Evolutionary conservation across 1,140 invertebrate genomes (phyloP).

Genomic region (Galendromus occidentalis): DNA sequence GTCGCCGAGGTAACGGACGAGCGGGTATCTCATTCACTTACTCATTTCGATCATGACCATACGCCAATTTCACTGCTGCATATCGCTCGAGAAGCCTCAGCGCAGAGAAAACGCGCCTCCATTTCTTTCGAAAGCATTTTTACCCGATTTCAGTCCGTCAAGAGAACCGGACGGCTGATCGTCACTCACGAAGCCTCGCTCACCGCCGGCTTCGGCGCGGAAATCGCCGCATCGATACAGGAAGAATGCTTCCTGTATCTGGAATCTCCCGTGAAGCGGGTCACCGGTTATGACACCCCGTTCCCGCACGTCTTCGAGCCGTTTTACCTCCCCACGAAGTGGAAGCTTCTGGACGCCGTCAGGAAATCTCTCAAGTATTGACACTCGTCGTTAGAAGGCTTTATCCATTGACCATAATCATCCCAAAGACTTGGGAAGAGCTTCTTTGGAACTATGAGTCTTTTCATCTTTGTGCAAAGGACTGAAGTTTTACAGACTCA

Average conservation of each 20-base stretch:
- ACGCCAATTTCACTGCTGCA: background rate
- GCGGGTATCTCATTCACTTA: background rate
- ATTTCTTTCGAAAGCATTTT: slow-evolving; percentile 16
- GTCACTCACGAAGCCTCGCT: slow-evolving; percentile 90
- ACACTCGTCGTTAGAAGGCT: slow-evolving; percentile 18
- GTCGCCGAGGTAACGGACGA: slow-evolving; percentile 52
- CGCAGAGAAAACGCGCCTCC: background rate
- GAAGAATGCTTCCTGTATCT: slow-evolving; percentile 82
- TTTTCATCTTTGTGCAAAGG: too few species aligned
- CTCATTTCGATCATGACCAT: background rate
- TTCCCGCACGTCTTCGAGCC: slow-evolving; percentile 90
- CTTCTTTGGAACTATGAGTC: too few species aligned
- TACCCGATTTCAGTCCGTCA: slow-evolving; percentile 53
- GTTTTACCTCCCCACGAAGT: slow-evolving; percentile 86
- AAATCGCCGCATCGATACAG: slow-evolving; percentile 77
- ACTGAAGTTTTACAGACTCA: too few species aligned
- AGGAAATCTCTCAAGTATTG: slow-evolving; percentile 53
- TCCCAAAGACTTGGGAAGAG: too few species aligned
- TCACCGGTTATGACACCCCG: slow-evolving; percentile 91
- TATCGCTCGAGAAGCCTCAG: too few species aligned
- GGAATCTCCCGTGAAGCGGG: slow-evolving; percentile 71
- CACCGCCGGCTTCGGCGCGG: slow-evolving; percentile 86
- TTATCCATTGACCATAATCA: too few species aligned
- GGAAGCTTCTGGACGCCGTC: slow-evolving; percentile 65
- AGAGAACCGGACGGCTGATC: slow-evolving; percentile 75